Percentiles rank a stretch among this genome's conserved stretches.
These are phyloP conservation scores for Drosophila demipolita DNA, from an alignment of 2,888 invertebrate genomes.

Conservation along the genomic window DNA sequence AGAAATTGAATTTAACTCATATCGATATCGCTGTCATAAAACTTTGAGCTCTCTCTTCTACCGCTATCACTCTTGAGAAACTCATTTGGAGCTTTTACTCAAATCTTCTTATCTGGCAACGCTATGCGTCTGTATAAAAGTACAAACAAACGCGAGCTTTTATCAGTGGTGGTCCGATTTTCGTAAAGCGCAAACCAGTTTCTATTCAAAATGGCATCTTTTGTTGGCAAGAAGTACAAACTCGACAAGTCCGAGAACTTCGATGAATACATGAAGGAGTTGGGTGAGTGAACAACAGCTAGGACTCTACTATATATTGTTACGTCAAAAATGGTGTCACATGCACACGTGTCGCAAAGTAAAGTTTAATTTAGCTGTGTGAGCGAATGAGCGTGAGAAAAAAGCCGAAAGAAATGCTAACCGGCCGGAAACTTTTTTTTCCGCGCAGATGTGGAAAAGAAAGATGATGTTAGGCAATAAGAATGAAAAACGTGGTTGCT, in stretches of 20 bases:
- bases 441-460: constrained; percentile 38
- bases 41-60: constrained; percentile 10
- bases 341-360: constrained; percentile 12
- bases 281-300: constrained; percentile 88
- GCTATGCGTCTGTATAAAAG: constrained; percentile 45
- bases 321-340: constrained; percentile 2
- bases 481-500: constrained; percentile 57
- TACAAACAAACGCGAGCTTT: constrained; percentile 43
- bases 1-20: constrained; percentile 9
- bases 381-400: constrained; percentile 14
- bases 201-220: constrained; percentile 79
- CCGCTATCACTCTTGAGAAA: not conserved
- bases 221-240: constrained; percentile 92
- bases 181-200: constrained; percentile 24
- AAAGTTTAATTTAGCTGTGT: constrained; percentile 6
- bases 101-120: constrained; percentile 32
- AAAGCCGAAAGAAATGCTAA: constrained; percentile 39
- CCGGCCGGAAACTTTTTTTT: constrained; percentile 69
- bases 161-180: constrained; percentile 38
- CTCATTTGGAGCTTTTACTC: constrained; percentile 31
- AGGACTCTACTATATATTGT: constrained; percentile 16
- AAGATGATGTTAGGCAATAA: constrained; percentile 43
- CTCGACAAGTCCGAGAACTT: constrained; percentile 92
- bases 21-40: constrained; percentile 30
- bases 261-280: constrained; percentile 94